Evolutionary conservation across 2,113 vertebrate species (phyloP).

Genomic region (Bungarus multicinctus): DNA sequence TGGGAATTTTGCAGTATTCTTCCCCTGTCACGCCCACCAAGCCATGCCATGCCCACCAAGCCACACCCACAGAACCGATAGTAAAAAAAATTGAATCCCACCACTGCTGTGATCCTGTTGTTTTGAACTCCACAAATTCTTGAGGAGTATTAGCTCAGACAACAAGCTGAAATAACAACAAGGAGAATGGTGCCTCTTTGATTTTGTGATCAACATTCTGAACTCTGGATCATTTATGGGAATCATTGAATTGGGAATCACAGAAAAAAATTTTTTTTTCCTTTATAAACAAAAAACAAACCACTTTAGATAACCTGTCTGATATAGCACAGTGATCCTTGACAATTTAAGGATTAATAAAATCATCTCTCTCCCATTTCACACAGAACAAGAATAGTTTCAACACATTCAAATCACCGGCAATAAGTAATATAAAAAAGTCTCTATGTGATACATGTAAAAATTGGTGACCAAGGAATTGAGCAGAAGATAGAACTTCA

Average conservation of each 20-base stretch:
- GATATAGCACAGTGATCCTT: background rate
- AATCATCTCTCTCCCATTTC: background rate
- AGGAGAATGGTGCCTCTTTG: background rate
- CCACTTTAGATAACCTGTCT: background rate
- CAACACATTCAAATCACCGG: background rate
- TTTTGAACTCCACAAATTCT: background rate
- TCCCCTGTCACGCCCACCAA: too few species aligned
- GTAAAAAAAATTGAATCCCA: too few species aligned
- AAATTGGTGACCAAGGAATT: background rate
- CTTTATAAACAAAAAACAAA: background rate
- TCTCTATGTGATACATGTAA: background rate
- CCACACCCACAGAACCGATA: too few species aligned
- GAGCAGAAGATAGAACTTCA: background rate
- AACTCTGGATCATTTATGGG: background rate
- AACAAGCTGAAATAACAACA: background rate
- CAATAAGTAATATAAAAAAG: background rate
- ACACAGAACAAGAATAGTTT: background rate
- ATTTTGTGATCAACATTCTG: too few species aligned
- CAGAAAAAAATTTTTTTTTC: background rate
- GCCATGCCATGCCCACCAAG: too few species aligned
- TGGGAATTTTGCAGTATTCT: too few species aligned
- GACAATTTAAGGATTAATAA: background rate
- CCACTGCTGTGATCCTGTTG: too few species aligned
- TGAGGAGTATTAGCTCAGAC: background rate
- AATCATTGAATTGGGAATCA: background rate